Evolutionary conservation across 1,140 invertebrate species (phyloP).

Genomic region (Phenacoccus solenopsis): DNA sequence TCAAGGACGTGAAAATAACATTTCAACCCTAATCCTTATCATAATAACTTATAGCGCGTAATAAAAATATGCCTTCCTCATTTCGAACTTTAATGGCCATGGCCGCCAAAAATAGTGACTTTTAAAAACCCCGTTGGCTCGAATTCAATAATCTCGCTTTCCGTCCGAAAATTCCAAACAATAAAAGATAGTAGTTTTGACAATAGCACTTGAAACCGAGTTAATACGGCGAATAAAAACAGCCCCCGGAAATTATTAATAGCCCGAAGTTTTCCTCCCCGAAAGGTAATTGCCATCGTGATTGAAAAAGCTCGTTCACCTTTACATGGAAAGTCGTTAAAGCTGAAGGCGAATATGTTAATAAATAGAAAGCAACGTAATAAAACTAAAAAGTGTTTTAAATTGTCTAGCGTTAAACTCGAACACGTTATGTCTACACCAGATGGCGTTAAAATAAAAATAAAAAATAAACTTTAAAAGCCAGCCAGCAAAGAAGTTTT

Average conservation of each 20-base stretch:
- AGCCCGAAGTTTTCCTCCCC: not conserved
- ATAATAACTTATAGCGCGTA: no score
- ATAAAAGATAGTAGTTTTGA: no score
- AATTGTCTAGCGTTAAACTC: not conserved
- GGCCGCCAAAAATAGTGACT: no score
- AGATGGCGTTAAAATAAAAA: slow-evolving; percentile 3
- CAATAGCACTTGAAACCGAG: no score
- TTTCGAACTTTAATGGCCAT: no score
- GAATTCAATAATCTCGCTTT: no score
- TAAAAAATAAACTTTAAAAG: not conserved
- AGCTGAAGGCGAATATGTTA: not conserved
- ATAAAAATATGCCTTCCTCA: no score
- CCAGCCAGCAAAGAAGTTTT: not conserved
- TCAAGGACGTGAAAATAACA: no score
- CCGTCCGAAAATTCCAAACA: no score
- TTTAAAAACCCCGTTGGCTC: no score
- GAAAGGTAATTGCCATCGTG: not conserved
- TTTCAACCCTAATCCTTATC: no score
- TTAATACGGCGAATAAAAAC: no score
- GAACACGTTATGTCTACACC: not conserved
- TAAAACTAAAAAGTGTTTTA: slow-evolving; percentile 3
- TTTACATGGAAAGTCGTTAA: not conserved
- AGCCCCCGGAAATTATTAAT: not conserved
- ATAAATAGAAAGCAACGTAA: not conserved
- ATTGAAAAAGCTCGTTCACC: not conserved